Evolutionary conservation across 2,797 vertebrate genomes (phyloP), one percentile per base, ranked within the genome.

Genomic region (Xenops minutus): DNA sequence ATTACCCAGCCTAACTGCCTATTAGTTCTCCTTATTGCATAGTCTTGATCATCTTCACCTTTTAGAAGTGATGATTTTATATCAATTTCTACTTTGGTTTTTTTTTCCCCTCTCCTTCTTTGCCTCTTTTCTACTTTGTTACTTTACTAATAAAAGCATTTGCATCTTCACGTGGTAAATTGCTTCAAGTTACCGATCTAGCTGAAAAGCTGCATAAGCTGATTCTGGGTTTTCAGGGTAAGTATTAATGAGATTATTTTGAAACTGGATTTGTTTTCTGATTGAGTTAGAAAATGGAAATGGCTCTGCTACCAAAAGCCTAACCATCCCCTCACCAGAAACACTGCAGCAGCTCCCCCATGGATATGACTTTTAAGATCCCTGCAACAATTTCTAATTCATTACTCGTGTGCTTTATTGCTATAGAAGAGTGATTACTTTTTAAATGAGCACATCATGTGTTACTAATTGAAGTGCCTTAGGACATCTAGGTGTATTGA

Each of bases 391-490:
- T 82, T 85, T 48, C 59, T 63, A 62, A 58, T 87, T 78, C 15
- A 1, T 86, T 91, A 67, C 14, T 91, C 1, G 0, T 48, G 62
- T 48, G 48, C 44, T 82, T 55, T 74, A 29, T 56, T 93, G 67
- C 49, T 93, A 41, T 2, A 85, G 81, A 92, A 79, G 51, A 91
- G 81, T 91, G 81, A 76, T 94, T 88, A 85, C 43, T 76, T 76
- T 87, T 87, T 87, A 76, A 88, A 88, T 83, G 81, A 85, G 48
- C 44, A 56, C 44, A 30, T 82, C 37, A 48, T 66, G 48, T 72
- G 78, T 68, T 80, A 72, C 61, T 91, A 91, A 95, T 88, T 89
- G 44, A 32, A 89, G 49, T 41, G 75, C 94, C 86, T 88, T 67
- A 92, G 89, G 76, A 85, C 46, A 61, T 71, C 49, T 43, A 51